Conservation (phyloP, 2,797 vertebrate genomes). For the Phylloscopus collybita region DNA sequence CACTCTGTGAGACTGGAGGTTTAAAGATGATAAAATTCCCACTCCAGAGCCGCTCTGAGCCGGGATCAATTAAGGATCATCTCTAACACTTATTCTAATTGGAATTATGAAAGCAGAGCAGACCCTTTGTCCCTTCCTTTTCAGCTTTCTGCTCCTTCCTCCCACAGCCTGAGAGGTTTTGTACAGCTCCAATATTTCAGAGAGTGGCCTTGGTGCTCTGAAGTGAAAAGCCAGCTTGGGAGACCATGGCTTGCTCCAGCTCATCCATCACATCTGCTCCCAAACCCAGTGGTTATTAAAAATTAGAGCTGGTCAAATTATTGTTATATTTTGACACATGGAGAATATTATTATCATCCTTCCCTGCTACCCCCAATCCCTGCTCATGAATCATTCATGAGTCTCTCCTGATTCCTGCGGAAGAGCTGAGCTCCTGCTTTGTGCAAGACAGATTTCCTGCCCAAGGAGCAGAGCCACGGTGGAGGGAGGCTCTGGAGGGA, state of each 20-base stretch:
- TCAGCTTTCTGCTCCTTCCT: background rate
- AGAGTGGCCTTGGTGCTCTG: background rate
- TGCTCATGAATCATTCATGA: background rate
- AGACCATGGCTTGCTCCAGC: background rate
- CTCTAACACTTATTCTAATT: background rate
- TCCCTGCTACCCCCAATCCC: background rate
- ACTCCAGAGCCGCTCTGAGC: background rate
- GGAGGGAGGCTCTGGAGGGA: background rate
- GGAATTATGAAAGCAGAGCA: background rate
- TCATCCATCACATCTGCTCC: conserved; percentile 28
- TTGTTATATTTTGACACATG: conserved; percentile 4
- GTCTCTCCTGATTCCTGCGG: background rate
- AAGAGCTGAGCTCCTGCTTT: background rate
- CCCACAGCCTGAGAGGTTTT: background rate
- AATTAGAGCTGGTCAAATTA: conserved; percentile 10
- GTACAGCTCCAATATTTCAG: background rate
- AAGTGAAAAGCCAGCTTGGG: conserved; percentile 11
- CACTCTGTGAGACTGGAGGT: background rate
- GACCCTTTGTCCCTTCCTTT: background rate
- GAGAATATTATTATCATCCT: background rate
- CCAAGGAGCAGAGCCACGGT: background rate
- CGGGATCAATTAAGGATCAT: background rate
- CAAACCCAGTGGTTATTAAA: conserved; percentile 4
- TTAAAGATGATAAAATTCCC: background rate
- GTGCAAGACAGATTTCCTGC: background rate